phyloP scores from a whole-genome alignment of 2,888 invertebrate species.

The Caenorhabditis imperialis region DNA sequence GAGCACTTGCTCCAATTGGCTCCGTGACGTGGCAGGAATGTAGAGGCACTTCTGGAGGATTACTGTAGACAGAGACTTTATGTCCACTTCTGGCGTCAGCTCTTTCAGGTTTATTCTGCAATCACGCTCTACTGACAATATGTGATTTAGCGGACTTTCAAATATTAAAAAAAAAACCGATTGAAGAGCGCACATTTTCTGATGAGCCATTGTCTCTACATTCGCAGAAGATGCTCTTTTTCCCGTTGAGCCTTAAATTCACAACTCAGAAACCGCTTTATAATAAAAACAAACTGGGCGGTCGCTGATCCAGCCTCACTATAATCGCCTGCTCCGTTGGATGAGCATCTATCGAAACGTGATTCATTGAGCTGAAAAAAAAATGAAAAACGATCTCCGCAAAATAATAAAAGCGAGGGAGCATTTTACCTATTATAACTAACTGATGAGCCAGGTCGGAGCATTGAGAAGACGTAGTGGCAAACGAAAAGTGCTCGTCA shows the following conservation, averaged over 20 bases:
- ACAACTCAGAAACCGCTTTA: neutral
- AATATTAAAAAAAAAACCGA: neutral
- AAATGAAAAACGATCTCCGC: neutral
- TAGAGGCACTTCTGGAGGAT: constrained; percentile 88
- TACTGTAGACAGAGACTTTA: constrained; percentile 86
- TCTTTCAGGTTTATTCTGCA: constrained; percentile 85
- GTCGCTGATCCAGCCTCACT: constrained; percentile 86
- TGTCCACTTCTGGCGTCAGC: constrained; percentile 87
- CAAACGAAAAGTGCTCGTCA: neutral
- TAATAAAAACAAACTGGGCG: constrained; percentile 78
- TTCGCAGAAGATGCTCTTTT: constrained; percentile 43
- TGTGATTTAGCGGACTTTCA: neutral
- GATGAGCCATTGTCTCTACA: constrained; percentile 22
- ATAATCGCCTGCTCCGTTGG: constrained; percentile 89
- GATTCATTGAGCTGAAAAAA: constrained; percentile 36
- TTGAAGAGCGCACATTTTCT: constrained; percentile 57
- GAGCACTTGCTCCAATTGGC: constrained; percentile 90
- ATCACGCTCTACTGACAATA: neutral
- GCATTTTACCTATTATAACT: constrained; percentile 53
- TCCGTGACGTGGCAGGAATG: constrained; percentile 87
- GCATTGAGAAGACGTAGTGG: constrained; percentile 12
- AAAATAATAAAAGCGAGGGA: neutral
- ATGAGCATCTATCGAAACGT: constrained; percentile 86
- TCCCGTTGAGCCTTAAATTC: constrained; percentile 4
- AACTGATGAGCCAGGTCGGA: constrained; percentile 47